phyloP scores from a whole-genome alignment of 2,113 vertebrate species.

The Grus americana region DNA sequence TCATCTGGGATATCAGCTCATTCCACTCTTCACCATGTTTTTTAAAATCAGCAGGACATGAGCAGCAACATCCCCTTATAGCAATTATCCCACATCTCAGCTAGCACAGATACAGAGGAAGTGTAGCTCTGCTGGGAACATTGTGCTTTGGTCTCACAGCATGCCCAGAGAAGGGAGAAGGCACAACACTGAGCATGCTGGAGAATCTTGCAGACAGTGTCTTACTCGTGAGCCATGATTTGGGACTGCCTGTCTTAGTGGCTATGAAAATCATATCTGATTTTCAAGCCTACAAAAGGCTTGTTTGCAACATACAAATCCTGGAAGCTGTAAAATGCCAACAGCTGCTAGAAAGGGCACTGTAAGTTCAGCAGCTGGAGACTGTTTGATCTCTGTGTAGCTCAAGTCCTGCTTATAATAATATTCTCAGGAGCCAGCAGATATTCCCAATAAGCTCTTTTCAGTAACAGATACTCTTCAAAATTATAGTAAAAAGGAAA shows the following conservation, averaged over 20 bases:
- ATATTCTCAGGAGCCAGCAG: conserved; percentile 20
- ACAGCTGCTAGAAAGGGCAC: conserved; percentile 43
- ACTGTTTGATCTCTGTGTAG: conserved; percentile 44
- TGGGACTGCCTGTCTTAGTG: not conserved
- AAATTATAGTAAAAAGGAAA: conserved; percentile 13
- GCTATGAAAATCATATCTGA: conserved; percentile 1
- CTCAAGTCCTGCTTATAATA: conserved; percentile 37
- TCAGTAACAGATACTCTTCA: conserved; percentile 20
- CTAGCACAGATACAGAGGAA: not conserved
- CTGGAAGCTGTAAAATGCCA: conserved; percentile 30
- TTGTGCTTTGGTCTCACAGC: not conserved
- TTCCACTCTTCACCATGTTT: not conserved
- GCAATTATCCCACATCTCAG: not conserved
- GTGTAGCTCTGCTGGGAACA: not conserved
- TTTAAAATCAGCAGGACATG: not conserved
- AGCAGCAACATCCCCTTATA: not conserved
- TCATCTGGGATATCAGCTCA: not conserved
- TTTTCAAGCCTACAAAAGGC: not conserved
- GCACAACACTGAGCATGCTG: rapidly evolving
- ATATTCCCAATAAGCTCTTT: conserved; percentile 41
- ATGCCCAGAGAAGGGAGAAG: rapidly evolving
- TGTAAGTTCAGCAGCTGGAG: conserved; percentile 55
- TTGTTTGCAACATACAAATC: conserved; percentile 12
- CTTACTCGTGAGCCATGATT: not conserved
- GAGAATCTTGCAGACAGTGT: not conserved